A percentile compares a stretch with the other conserved stretches of the same genome.
These are phyloP conservation scores for Taeniopygia guttata DNA, from an alignment of 2,797 vertebrate species.

Conservation along the genomic window DNA sequence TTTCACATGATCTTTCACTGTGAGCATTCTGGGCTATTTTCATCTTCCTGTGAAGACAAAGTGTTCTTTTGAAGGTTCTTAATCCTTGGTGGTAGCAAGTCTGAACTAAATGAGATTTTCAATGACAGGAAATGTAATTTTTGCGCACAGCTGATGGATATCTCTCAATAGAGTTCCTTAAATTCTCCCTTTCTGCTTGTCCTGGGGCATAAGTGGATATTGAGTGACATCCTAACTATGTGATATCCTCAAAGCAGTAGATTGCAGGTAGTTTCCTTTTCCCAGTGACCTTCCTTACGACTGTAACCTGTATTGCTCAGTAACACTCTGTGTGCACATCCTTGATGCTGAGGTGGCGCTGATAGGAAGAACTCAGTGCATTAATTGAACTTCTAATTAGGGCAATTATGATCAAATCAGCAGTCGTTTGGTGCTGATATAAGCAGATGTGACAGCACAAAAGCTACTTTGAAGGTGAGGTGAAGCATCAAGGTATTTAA, in stretches of 20 bases:
- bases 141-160: constrained; percentile 53
- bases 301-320: not conserved
- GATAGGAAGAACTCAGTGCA: constrained; percentile 29
- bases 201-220: constrained; percentile 40
- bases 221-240: constrained; percentile 10
- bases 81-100: constrained; percentile 53
- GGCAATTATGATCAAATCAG: constrained; percentile 64
- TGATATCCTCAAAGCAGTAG: not conserved
- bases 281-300: constrained; percentile 18
- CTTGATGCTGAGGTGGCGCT: constrained; percentile 14
- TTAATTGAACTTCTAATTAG: constrained; percentile 66
- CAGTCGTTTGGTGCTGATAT: constrained; percentile 45
- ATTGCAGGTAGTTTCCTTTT: not conserved
- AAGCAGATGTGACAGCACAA: constrained; percentile 53
- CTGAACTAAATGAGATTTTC: constrained; percentile 56
- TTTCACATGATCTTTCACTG: not conserved
- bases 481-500: constrained; percentile 19
- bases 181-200: constrained; percentile 32
- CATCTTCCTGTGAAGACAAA: constrained; percentile 34
- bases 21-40: constrained; percentile 38
- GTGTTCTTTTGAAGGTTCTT: constrained; percentile 42
- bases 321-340: not conserved
- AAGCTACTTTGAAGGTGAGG: constrained; percentile 59
- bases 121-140: constrained; percentile 56
- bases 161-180: constrained; percentile 39